Evolutionary conservation across 2,113 vertebrate genomes (phyloP).

Genomic region (Lutjanus erythropterus): DNA sequence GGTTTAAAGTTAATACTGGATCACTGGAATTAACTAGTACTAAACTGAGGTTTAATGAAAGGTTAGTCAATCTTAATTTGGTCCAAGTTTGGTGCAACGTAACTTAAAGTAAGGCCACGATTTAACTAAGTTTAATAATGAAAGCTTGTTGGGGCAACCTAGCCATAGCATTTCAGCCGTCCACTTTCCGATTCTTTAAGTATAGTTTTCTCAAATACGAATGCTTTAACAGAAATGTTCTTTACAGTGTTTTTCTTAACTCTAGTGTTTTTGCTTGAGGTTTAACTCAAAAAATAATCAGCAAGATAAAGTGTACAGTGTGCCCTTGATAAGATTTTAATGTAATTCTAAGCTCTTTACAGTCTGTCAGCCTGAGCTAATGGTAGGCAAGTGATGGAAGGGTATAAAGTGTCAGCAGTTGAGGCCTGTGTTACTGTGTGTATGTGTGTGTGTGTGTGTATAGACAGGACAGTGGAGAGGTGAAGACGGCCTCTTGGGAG

Average conservation of each 20-base stretch:
- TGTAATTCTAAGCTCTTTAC: slow-evolving; percentile 25
- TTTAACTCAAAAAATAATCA: neutral
- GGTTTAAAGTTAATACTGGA: too few species aligned
- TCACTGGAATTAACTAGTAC: too few species aligned
- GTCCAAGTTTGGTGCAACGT: too few species aligned
- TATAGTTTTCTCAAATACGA: too few species aligned
- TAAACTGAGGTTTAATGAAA: too few species aligned
- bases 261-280: neutral
- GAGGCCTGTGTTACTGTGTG: slow-evolving; percentile 11
- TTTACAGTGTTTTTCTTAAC: neutral
- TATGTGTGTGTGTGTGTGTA: slow-evolving; percentile 3
- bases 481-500: slow-evolving; percentile 60
- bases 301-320: neutral
- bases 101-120: too few species aligned
- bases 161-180: too few species aligned
- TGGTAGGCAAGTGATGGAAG: slow-evolving; percentile 39
- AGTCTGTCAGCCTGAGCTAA: slow-evolving; percentile 39
- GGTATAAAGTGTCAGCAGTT: slow-evolving; percentile 55
- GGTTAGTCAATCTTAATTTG: too few species aligned
- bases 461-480: slow-evolving; percentile 51
- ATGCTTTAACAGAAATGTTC: neutral
- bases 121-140: too few species aligned
- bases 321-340: slow-evolving; percentile 45
- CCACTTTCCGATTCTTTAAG: neutral
- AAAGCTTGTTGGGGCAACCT: too few species aligned